Percentiles rank a stretch among this genome's conserved stretches.
Evolutionary conservation across 2,888 invertebrate species (phyloP).

Genomic region (Polydrusus cervinus): DNA sequence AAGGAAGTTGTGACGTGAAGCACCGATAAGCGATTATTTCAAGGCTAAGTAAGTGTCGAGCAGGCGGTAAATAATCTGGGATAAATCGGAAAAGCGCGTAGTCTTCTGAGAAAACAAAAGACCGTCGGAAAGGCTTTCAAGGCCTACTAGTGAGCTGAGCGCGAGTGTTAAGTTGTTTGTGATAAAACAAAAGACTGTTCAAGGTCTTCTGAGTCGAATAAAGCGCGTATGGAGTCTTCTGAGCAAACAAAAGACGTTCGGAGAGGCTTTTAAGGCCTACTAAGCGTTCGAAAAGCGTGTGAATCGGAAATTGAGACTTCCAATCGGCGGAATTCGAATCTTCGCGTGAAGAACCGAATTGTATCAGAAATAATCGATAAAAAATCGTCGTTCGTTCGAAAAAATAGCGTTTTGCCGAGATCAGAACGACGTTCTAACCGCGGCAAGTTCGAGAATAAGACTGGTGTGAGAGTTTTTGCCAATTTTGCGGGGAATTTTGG

Average conservation of each 20-base stretch:
- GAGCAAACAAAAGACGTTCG: constrained; percentile 10
- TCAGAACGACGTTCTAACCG: constrained; percentile 64
- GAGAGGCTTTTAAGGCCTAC: constrained; percentile 8
- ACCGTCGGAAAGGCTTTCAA: too few relatives aligned
- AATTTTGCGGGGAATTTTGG: constrained; percentile 66
- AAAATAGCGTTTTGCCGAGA: constrained; percentile 58
- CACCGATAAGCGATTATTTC: not conserved
- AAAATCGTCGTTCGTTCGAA: constrained; percentile 68
- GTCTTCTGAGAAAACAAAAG: too few relatives aligned
- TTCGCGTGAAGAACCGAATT: constrained; percentile 45
- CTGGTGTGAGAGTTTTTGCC: constrained; percentile 48
- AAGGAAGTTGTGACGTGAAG: not conserved
- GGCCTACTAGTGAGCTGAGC: not conserved
- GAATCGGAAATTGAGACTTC: constrained; percentile 15
- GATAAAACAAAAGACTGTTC: constrained; percentile 9
- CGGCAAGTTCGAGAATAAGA: constrained; percentile 68
- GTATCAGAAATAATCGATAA: constrained; percentile 49
- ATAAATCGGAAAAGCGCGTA: too few relatives aligned
- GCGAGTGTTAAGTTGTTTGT: not conserved
- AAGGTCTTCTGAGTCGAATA: constrained; percentile 14
- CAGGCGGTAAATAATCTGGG: too few relatives aligned
- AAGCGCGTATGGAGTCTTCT: constrained; percentile 21
- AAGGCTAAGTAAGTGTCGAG: not conserved
- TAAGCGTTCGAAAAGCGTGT: constrained; percentile 29
- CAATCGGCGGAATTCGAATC: constrained; percentile 38